Conservation (phyloP, 2,113 vertebrate genomes). For the Oreochromis aureus region DNA sequence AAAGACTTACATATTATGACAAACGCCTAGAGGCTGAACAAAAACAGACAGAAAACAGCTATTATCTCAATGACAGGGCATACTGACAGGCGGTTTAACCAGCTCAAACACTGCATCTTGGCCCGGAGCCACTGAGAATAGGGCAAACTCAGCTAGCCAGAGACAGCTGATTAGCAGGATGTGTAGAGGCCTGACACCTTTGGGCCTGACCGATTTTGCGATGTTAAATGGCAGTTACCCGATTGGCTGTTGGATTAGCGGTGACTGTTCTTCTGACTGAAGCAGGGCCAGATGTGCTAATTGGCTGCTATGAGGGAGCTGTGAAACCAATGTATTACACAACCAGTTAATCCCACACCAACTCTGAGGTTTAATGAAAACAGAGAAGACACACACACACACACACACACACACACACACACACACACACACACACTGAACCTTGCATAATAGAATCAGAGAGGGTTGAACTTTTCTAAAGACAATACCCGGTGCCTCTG, state of each 20-base stretch:
- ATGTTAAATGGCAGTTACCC: conserved; percentile 15
- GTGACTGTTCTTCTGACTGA: neutral
- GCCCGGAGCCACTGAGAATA: neutral
- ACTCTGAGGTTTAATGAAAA: neutral
- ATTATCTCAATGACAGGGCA: conserved; percentile 57
- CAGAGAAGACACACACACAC: neutral
- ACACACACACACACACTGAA: neutral
- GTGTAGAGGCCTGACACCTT: neutral
- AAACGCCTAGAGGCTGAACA: conserved; percentile 40
- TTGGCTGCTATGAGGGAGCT: neutral
- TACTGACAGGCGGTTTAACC: neutral
- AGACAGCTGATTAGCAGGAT: neutral
- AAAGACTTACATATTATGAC: conserved; percentile 32
- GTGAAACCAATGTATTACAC: neutral
- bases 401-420: neutral
- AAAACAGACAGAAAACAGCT: conserved; percentile 44
- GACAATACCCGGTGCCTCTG: conserved; percentile 39
- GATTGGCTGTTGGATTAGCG: conserved; percentile 8
- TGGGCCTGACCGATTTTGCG: neutral
- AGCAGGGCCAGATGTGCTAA: conserved; percentile 30
- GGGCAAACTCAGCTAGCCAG: neutral
- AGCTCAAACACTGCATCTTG: conserved; percentile 8
- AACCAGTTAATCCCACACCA: neutral
- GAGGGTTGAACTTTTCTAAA: neutral
- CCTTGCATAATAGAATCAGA: neutral